A percentile compares a stretch with the other conserved stretches of the same genome.
phyloP scores from a whole-genome alignment of 2,888 invertebrate species.

The Chorisops tibialis region DNA sequence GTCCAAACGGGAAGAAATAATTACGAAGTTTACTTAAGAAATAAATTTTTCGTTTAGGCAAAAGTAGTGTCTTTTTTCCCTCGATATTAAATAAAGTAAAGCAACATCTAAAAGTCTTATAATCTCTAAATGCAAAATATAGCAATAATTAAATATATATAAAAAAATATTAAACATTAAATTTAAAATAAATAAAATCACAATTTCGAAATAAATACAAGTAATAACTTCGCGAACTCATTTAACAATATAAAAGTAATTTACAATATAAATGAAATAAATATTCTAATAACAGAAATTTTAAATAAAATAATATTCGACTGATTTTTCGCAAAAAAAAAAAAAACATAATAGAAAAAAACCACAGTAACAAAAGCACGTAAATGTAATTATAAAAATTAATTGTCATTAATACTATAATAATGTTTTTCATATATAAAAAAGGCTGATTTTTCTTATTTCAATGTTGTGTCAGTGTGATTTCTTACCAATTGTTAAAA shows the following conservation, averaged over 20 bases:
- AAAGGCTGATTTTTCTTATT: conserved; percentile 36
- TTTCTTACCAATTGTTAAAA: conserved; percentile 13
- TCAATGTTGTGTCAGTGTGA: conserved; percentile 34
- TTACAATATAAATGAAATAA: no score
- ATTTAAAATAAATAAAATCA: no score
- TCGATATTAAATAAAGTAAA: no score
- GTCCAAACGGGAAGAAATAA: background rate
- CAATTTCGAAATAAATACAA: no score
- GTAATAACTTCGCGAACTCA: no score
- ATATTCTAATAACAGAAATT: background rate
- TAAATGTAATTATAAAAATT: conserved; percentile 7
- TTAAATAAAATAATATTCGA: conserved; percentile 15
- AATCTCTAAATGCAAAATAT: conserved; percentile 1
- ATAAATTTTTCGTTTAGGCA: background rate
- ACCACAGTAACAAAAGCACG: conserved; percentile 14
- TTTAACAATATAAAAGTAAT: no score
- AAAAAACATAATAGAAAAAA: conserved; percentile 10
- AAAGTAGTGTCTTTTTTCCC: no score
- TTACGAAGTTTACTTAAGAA: conserved; percentile 2
- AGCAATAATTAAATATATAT: conserved; percentile 13
- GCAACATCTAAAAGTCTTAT: no score
- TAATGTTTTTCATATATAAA: conserved; percentile 16
- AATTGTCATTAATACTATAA: conserved; percentile 4
- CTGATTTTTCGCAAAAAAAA: conserved; percentile 28
- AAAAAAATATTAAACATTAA: no score